A percentile compares a stretch with the other conserved stretches of the same genome.
Conservation (phyloP, 2,888 invertebrate genomes). For the Papilio gigon region DNA sequence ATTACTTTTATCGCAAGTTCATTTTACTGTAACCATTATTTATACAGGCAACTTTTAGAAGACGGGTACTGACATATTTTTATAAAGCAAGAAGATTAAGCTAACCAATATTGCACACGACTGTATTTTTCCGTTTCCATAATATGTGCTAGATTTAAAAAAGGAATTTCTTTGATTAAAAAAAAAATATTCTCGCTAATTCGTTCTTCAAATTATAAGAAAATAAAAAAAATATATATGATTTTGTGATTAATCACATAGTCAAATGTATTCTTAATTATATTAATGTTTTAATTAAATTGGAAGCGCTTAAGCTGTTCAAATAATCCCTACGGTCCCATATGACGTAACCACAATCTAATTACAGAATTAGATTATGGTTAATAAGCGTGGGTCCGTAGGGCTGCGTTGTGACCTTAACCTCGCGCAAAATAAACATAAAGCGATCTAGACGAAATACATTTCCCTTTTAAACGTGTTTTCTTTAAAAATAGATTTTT, state of each 20-base stretch:
- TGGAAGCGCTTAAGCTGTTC: conserved; percentile 7
- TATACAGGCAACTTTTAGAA: background rate
- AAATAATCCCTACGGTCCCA: conserved; percentile 5
- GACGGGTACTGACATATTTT: background rate
- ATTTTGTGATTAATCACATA: no score
- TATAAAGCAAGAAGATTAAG: background rate
- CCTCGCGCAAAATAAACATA: conserved; percentile 4
- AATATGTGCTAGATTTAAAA: no score
- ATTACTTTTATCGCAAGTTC: background rate
- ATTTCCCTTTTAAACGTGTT: background rate
- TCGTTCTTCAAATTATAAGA: no score
- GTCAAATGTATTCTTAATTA: background rate
- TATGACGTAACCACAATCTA: conserved; percentile 9
- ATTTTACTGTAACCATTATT: background rate
- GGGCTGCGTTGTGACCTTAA: conserved; percentile 1
- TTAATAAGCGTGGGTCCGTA: background rate
- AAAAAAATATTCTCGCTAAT: no score
- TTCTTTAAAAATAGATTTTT: background rate
- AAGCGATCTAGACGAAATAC: background rate
- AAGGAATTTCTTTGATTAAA: no score
- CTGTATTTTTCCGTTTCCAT: background rate
- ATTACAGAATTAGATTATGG: conserved; percentile 16
- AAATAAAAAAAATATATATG: no score
- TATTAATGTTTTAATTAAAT: conserved; percentile 4
- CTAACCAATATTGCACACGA: background rate